These are phyloP conservation scores for Glomeris marginata DNA, from an alignment of 2,888 invertebrate species.

Conservation along the genomic window DNA sequence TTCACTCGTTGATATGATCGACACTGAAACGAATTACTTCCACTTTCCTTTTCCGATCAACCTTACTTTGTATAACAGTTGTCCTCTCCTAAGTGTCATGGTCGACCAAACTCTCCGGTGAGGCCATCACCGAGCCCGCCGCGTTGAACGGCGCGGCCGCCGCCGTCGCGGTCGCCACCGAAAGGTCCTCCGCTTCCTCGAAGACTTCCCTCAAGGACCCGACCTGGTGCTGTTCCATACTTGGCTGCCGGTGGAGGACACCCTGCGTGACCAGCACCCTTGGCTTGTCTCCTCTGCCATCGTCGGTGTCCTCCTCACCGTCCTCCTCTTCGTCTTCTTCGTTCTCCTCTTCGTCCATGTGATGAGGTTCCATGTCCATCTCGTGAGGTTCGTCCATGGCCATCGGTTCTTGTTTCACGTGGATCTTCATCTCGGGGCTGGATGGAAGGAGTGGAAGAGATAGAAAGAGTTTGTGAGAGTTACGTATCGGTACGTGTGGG, in stretches of 20 bases:
- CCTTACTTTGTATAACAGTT: too few relatives aligned
- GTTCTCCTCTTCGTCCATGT: neutral
- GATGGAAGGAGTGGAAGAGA: too few relatives aligned
- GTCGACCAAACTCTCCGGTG: too few relatives aligned
- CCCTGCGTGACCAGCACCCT: neutral
- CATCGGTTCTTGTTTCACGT: neutral
- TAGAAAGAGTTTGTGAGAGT: too few relatives aligned
- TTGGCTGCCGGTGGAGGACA: neutral
- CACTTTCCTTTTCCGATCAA: too few relatives aligned
- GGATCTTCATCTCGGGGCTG: constrained; percentile 2
- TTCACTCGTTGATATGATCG: too few relatives aligned
- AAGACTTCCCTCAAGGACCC: neutral
- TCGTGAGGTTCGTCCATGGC: neutral
- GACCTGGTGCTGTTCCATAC: neutral
- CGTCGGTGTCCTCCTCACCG: constrained; percentile 11
- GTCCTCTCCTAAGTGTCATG: too few relatives aligned
- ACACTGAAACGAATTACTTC: too few relatives aligned
- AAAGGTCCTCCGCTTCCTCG: constrained; percentile 15
- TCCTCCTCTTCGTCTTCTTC: constrained; percentile 3
- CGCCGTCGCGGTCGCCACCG: constrained; percentile 2
- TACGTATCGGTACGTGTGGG: too few relatives aligned
- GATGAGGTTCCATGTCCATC: neutral
- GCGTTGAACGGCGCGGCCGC: neutral
- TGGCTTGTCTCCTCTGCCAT: constrained; percentile 3
- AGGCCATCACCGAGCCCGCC: too few relatives aligned